Evolutionary conservation across 2,797 vertebrate species (phyloP).

Genomic region (Myotis vivesi): DNA sequence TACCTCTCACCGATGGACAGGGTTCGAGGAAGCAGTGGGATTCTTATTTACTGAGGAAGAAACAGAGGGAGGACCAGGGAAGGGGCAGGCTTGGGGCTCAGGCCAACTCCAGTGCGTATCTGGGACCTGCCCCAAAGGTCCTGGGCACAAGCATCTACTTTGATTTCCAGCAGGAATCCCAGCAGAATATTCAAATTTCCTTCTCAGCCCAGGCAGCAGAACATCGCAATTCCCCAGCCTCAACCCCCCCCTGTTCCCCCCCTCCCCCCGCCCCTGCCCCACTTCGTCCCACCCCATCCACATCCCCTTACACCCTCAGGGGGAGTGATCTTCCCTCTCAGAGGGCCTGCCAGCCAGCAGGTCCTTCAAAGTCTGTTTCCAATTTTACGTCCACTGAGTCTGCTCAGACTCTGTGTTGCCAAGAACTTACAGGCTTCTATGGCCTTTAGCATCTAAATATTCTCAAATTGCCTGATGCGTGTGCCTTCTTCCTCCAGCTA

Average conservation of each 20-base stretch:
- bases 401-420: not conserved
- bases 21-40: not conserved
- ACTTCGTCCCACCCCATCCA: fast-evolving
- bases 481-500: not conserved
- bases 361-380: not conserved
- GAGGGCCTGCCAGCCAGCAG: not conserved
- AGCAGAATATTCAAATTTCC: not conserved
- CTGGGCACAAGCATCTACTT: not conserved
- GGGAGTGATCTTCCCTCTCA: not conserved
- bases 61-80: not conserved
- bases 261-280: fast-evolving
- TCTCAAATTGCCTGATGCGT: not conserved
- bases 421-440: not conserved
- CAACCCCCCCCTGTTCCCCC: fast-evolving
- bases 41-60: not conserved
- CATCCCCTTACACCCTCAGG: not conserved
- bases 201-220: not conserved
- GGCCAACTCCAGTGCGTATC: not conserved
- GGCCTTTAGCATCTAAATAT: not conserved
- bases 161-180: not conserved
- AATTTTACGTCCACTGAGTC: not conserved
- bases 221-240: not conserved
- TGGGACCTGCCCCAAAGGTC: not conserved
- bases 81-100: not conserved
- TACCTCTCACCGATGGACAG: not conserved